Evolutionary conservation across 2,797 vertebrate species (phyloP), one percentile per base, ranked within the genome.

Genomic region (Clamator glandarius): DNA sequence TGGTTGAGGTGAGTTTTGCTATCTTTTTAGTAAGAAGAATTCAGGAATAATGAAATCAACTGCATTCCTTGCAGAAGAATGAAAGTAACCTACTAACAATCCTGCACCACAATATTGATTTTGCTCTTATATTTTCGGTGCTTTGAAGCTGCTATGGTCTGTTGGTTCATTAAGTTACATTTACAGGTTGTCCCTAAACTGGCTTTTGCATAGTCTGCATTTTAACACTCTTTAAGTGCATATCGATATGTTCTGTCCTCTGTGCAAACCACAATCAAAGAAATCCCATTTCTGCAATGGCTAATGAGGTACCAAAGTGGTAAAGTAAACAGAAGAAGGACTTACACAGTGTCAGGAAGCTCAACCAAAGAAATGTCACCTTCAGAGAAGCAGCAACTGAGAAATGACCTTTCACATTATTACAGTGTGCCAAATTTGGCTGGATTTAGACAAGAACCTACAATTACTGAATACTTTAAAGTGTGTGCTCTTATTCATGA

Each of bases 341-440:
- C 96, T 85, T 94, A 59, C 51, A 92, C 24, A 59, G 75, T 81
- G 74, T 89, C 90, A 88, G 87, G 66, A 90, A 81, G 59, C 84
- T 92, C 2, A 0, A 93, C 76, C 90, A 91, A 94, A 84, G 90
- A 93, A 96, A 93, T 90, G 73, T 95, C 95, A 89, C 92, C 89
- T 92, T 92, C 84, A 95, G 84, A 95, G 79, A 76, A 86, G 64
- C 84, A 89, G 84, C 55, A 82, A 82, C 66, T 88, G 74, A 96
- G 64, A 95, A 90, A 89, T 88, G 87, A 96, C 91, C 91, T 96
- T 95, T 95, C 46, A 79, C 85, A 91, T 95, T 93, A 91, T 95
- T 85, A 86, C 79, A 91, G 69, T 84, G 42, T 83, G 75, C 86
- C 86, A 92, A 52, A 89, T 87, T 93, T 87, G 84, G 61, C 68